These are phyloP conservation scores for Eurois occulta DNA, from an alignment of 2,888 invertebrate genomes.

Conservation along the genomic window DNA sequence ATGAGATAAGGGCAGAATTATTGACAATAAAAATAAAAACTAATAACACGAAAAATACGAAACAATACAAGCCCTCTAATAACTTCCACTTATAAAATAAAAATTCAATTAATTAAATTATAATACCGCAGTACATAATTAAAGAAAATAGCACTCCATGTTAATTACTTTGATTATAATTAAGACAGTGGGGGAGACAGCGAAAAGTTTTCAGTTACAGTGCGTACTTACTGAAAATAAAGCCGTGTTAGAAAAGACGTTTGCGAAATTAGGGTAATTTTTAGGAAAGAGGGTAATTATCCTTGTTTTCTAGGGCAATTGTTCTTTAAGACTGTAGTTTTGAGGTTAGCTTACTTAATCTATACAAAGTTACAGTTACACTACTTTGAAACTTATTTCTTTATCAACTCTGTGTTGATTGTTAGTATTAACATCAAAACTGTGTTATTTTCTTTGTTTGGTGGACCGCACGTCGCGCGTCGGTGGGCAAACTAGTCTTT, in stretches of 20 bases:
- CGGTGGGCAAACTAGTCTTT: too few species aligned
- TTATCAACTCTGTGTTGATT: not conserved
- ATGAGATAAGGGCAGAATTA: not conserved
- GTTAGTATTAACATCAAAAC: not conserved
- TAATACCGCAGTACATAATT: constrained; percentile 58
- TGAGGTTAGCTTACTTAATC: not conserved
- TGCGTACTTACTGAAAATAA: constrained; percentile 48
- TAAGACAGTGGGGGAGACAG: constrained; percentile 44
- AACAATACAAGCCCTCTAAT: not conserved
- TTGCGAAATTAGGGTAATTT: constrained; percentile 39
- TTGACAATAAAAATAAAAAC: not conserved
- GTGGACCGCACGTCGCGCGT: too few species aligned
- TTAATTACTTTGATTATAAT: constrained; percentile 65
- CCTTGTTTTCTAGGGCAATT: constrained; percentile 12
- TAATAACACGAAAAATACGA: not conserved
- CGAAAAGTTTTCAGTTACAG: constrained; percentile 52
- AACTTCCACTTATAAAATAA: constrained; percentile 3
- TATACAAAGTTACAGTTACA: not conserved
- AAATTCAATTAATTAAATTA: constrained; percentile 58
- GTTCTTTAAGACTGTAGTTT: constrained; percentile 12
- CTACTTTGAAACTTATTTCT: not conserved
- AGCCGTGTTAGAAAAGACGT: constrained; percentile 48
- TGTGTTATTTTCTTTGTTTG: not conserved
- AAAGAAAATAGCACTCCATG: constrained; percentile 51
- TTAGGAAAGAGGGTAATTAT: constrained; percentile 21